Evolutionary conservation across 2,888 invertebrate species (phyloP).

Genomic region (Unio pictorum): DNA sequence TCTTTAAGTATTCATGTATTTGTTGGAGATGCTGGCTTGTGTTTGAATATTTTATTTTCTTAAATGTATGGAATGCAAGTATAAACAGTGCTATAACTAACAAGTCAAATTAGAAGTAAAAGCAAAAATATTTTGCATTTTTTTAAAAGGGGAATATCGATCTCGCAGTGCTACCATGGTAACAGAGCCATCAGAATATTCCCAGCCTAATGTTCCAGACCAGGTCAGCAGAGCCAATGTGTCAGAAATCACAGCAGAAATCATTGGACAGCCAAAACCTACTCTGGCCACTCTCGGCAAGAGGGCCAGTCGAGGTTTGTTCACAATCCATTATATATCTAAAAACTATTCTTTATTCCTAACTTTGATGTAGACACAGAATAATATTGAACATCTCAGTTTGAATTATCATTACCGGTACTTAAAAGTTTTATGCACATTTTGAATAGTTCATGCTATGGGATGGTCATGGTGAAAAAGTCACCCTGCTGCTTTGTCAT

Average conservation of each 20-base stretch:
- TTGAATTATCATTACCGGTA: too few species aligned
- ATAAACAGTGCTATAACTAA: background rate
- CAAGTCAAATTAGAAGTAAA: too few species aligned
- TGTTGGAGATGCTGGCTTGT: background rate
- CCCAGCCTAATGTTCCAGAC: conserved; percentile 46
- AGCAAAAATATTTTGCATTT: background rate
- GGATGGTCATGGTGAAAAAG: too few species aligned
- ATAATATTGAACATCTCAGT: background rate
- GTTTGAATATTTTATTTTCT: background rate
- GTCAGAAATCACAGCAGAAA: conserved; percentile 60
- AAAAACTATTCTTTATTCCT: background rate
- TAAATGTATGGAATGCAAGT: background rate
- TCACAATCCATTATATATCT: background rate
- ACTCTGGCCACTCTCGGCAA: conserved; percentile 53
- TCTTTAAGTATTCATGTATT: background rate
- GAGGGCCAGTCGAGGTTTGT: conserved; percentile 54
- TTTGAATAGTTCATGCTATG: too few species aligned
- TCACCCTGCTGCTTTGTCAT: too few species aligned
- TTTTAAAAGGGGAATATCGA: conserved; percentile 47
- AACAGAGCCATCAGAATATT: conserved; percentile 59
- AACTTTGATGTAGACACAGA: background rate
- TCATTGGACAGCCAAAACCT: conserved; percentile 52
- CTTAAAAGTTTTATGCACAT: too few species aligned
- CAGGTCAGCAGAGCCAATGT: conserved; percentile 40
- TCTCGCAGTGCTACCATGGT: conserved; percentile 62